Conservation (phyloP, 2,888 invertebrate genomes). For the Endomychus coccineus region DNA sequence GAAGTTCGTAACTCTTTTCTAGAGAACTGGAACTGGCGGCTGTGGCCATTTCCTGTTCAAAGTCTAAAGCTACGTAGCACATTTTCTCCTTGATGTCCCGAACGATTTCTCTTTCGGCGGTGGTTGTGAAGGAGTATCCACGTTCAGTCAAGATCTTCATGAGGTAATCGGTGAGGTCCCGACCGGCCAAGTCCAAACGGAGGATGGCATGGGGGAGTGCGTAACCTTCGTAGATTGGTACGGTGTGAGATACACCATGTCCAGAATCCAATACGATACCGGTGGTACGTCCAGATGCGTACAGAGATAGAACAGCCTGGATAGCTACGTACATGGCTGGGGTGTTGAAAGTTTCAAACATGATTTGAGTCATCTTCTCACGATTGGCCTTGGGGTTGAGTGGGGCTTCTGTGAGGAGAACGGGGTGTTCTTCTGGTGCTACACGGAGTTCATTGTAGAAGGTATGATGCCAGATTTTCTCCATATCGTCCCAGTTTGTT, state of each 20-base stretch:
- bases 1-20: slow-evolving; percentile 92
- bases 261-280: slow-evolving; percentile 94
- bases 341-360: slow-evolving; percentile 90
- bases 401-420: slow-evolving; percentile 80
- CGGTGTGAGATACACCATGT: slow-evolving; percentile 93
- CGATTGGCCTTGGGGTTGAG: slow-evolving; percentile 82
- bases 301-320: slow-evolving; percentile 86
- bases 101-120: slow-evolving; percentile 89
- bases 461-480: slow-evolving; percentile 98
- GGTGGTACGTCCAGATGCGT: slow-evolving; percentile 93
- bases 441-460: slow-evolving; percentile 97
- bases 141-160: slow-evolving; percentile 91
- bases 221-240: slow-evolving; percentile 93
- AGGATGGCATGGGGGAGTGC: slow-evolving; percentile 89
- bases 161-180: slow-evolving; percentile 86
- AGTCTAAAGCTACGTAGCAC: slow-evolving; percentile 85
- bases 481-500: slow-evolving; percentile 98
- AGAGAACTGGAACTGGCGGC: slow-evolving; percentile 84
- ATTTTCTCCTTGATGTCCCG: slow-evolving; percentile 92
- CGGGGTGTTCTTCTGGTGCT: slow-evolving; percentile 88
- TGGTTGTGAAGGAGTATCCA: slow-evolving; percentile 87
- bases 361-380: slow-evolving; percentile 89
- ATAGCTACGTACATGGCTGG: slow-evolving; percentile 94
- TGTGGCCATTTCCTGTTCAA: slow-evolving; percentile 92
- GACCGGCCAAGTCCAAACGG: slow-evolving; percentile 86